These are phyloP conservation scores for Ceratosolen solmsi DNA, from an alignment of 1,140 invertebrate genomes.

Conservation along the genomic window DNA sequence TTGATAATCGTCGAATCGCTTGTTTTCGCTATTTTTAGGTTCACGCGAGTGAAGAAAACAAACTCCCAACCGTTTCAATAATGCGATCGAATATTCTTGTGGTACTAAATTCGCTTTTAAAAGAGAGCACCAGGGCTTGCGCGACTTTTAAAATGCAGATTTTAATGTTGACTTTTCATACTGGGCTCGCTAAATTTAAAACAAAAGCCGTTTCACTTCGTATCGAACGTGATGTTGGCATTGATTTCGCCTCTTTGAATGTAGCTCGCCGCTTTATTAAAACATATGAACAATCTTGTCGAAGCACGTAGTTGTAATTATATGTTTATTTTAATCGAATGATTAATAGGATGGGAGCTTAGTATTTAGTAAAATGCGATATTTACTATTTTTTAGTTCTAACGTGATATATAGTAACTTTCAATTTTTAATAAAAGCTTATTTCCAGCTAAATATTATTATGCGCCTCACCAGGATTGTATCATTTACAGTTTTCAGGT, in stretches of 20 bases:
- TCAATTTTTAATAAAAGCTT: too few species aligned
- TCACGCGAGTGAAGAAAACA: neutral
- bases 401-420: too few species aligned
- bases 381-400: too few species aligned
- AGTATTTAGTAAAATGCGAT: too few species aligned
- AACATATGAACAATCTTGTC: neutral
- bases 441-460: too few species aligned
- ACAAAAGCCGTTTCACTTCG: neutral
- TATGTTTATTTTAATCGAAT: too few species aligned
- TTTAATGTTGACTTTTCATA: neutral
- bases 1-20: constrained; percentile 17
- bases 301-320: too few species aligned
- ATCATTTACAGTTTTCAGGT: too few species aligned
- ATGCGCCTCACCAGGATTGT: too few species aligned
- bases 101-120: neutral
- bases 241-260: neutral
- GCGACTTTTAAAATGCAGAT: neutral
- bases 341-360: too few species aligned
- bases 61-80: neutral
- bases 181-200: neutral
- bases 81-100: constrained; percentile 5
- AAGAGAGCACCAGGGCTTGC: neutral
- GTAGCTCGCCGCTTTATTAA: neutral
- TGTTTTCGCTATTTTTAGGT: neutral
- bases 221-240: too few species aligned